Evolutionary conservation across 2,797 vertebrate species (phyloP), one percentile per base, ranked within the genome.

Genomic region (Staurois parvus): DNA sequence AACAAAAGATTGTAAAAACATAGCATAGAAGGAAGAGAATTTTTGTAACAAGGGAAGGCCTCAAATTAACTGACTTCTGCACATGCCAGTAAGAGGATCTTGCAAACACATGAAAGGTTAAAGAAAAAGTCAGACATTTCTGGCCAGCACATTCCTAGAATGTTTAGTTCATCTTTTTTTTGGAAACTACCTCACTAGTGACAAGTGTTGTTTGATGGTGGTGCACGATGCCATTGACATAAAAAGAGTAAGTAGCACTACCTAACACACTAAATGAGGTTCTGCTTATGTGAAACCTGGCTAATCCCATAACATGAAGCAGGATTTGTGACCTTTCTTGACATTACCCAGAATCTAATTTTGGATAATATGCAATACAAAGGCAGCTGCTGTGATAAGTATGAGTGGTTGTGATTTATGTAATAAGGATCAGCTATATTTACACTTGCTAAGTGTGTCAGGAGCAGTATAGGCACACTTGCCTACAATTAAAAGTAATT

Each of bases 351-450:
- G 7, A 45, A 28, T 72, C 26, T 17, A 28, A 34, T 78, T 75
- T 69, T 40, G 52, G 34, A 79, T 67, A 13, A 5, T 40, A 12
- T 28, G n/a, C 8, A 76, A 4, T 66, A 34, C 9, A 68, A 7
- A 29, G 59, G 10, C 72, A 72, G 73, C 66, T 81, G 79, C 21
- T 15, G 11, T 52, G 30, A n/a, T 68, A 42, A 67, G 40, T 68
- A 13, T 81, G 42, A 52, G 72, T 37, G n/a, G 29, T 17, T 37
- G 30, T 34, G 8, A 30, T 81, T 75, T 81, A 30, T 64, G 9
- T 84, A 78, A 56, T 69, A 10, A 56, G 26, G n/a, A 13, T 76
- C 9, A 37, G 17, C 70, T 80, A 56, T 76, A 85, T 69, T 69
- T 76, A 76, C 34, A 42, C 45, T 6, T 19, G 26, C 6, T 37